Conservation (phyloP, 1,140 invertebrate genomes). For the Drosophila leontia region DNA sequence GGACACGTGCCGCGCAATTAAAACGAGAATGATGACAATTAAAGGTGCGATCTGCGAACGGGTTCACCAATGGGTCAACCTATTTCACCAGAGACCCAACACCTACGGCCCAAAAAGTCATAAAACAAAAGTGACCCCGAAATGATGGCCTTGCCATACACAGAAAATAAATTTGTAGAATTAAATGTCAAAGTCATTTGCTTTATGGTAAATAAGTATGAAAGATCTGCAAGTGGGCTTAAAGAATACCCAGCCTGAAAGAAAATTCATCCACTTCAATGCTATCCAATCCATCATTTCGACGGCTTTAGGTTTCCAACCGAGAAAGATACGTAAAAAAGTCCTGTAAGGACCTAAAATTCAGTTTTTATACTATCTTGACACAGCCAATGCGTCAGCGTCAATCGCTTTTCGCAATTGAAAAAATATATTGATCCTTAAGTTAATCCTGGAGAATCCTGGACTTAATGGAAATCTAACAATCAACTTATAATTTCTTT, state of each 20-base stretch:
- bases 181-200: not conserved
- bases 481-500: not conserved
- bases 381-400: no score
- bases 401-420: no score
- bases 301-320: not conserved
- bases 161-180: not conserved
- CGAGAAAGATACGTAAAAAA: not conserved
- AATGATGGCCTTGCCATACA: constrained; percentile 1
- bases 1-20: constrained; percentile 56
- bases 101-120: constrained; percentile 1
- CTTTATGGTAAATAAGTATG: not conserved
- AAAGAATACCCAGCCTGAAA: not conserved
- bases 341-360: not conserved
- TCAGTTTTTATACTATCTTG: not conserved
- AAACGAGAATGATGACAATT: constrained; percentile 61
- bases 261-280: not conserved
- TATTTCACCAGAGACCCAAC: constrained; percentile 27
- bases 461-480: no score
- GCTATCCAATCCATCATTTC: not conserved
- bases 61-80: constrained; percentile 12
- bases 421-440: no score
- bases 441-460: no score
- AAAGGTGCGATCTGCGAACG: constrained; percentile 59
- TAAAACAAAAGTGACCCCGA: constrained; percentile 18
- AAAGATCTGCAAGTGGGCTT: not conserved